Evolutionary conservation across 2,113 vertebrate species (phyloP).

Genomic region (Reinhardtius hippoglossoides): DNA sequence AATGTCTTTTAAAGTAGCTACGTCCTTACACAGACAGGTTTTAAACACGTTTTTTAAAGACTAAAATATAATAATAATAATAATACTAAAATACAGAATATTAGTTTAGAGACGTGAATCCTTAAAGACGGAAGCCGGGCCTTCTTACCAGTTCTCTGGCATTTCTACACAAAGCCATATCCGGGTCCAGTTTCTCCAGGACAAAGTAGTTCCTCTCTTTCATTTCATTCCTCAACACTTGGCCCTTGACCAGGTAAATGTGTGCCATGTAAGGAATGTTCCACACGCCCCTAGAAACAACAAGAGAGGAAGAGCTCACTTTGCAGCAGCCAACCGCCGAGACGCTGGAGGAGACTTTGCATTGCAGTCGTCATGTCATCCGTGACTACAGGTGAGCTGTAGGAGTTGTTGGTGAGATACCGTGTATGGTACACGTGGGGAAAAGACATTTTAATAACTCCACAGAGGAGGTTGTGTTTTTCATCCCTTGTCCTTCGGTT

Average conservation of each 20-base stretch:
- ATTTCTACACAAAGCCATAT: slow-evolving; percentile 96
- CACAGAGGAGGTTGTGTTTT: no score
- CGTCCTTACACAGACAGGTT: background rate
- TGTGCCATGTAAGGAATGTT: slow-evolving; percentile 97
- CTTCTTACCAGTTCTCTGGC: slow-evolving; percentile 92
- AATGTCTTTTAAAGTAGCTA: background rate
- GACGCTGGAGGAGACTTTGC: background rate
- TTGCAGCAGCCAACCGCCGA: slow-evolving; percentile 8
- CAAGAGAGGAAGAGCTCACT: slow-evolving; percentile 35
- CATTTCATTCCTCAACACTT: slow-evolving; percentile 89
- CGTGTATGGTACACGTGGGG: background rate
- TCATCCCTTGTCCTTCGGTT: background rate
- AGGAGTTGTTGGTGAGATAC: background rate
- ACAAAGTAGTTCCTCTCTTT: slow-evolving; percentile 94
- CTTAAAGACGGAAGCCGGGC: background rate
- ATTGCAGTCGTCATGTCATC: slow-evolving; percentile 1
- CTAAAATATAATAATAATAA: background rate
- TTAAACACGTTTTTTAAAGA: background rate
- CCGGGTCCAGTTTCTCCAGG: slow-evolving; percentile 93
- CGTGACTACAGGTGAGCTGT: slow-evolving; percentile 9
- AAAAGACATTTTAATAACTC: background rate
- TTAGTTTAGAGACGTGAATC: background rate
- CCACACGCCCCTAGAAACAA: slow-evolving; percentile 90
- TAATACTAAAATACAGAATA: background rate
- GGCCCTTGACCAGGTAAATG: slow-evolving; percentile 92